Evolutionary conservation across 2,113 vertebrate species (phyloP).

Genomic region (Festucalex cinctus): DNA sequence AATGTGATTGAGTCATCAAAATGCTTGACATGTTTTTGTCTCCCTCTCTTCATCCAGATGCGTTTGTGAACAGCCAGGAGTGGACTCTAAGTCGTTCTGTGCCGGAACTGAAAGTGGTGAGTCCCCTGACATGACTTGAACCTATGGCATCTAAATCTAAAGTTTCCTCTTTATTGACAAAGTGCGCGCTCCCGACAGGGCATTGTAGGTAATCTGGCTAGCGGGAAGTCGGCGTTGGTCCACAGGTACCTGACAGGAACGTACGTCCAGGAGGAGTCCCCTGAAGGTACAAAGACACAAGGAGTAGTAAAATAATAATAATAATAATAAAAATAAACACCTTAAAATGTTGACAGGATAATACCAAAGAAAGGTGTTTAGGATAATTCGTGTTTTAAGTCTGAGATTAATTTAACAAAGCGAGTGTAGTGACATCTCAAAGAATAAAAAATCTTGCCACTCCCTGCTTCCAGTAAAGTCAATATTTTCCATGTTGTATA

Average conservation of each 20-base stretch:
- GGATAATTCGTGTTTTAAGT: too few relatives aligned
- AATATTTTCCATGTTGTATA: too few relatives aligned
- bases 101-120: conserved; percentile 98
- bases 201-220: conserved; percentile 96
- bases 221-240: conserved; percentile 95
- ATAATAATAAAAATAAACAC: too few relatives aligned
- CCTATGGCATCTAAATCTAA: neutral
- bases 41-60: conserved; percentile 74
- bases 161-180: neutral
- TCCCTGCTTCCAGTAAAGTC: too few relatives aligned
- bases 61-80: conserved; percentile 98
- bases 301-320: too few relatives aligned
- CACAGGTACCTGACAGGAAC: conserved; percentile 97
- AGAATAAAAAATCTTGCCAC: too few relatives aligned
- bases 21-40: conserved; percentile 8
- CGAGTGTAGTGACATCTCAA: too few relatives aligned
- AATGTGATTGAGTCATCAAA: neutral
- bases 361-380: too few relatives aligned
- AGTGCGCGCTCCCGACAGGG: conserved; percentile 71
- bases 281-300: conserved; percentile 82
- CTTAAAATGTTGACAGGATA: too few relatives aligned
- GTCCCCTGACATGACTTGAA: neutral
- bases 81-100: conserved; percentile 94
- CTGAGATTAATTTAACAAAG: too few relatives aligned
- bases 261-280: conserved; percentile 96